These are phyloP conservation scores for Sinocyclocheilus rhinocerous DNA, from an alignment of 2,113 vertebrate genomes.

Conservation along the genomic window DNA sequence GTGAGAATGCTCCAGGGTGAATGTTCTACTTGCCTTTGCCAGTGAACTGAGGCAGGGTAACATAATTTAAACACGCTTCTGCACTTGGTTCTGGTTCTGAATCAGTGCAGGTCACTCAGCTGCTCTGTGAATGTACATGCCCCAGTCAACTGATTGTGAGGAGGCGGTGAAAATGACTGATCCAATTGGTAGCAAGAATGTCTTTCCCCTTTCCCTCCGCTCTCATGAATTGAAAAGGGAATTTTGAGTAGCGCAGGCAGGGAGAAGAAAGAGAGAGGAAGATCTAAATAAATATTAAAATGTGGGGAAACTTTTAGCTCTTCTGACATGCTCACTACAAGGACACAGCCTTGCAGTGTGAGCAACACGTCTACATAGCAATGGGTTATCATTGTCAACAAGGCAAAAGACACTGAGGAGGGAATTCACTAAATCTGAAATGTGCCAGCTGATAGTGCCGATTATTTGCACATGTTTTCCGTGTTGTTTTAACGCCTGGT, in stretches of 20 bases:
- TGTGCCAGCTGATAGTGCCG: neutral
- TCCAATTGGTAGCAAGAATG: constrained; percentile 31
- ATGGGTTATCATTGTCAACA: constrained; percentile 21
- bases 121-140: constrained; percentile 9
- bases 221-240: constrained; percentile 36
- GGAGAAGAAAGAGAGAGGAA: neutral
- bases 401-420: neutral
- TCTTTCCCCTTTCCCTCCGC: neutral
- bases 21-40: constrained; percentile 32
- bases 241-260: constrained; percentile 19
- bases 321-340: constrained; percentile 18
- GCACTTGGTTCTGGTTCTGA: constrained; percentile 29
- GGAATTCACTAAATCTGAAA: neutral
- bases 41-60: constrained; percentile 21
- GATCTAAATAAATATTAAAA: constrained; percentile 25
- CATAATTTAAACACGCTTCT: constrained; percentile 31
- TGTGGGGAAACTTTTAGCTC: constrained; percentile 16
- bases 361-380: neutral
- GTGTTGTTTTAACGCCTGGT: neutral
- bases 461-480: constrained; percentile 8
- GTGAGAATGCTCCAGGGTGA: constrained; percentile 21
- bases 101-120: constrained; percentile 31
- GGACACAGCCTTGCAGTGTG: constrained; percentile 5
- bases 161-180: constrained; percentile 10
- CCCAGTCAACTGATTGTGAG: constrained; percentile 29